A percentile compares a stretch with the other conserved stretches of the same genome.
These are phyloP conservation scores for Bombus vancouverensis DNA, from an alignment of 1,140 invertebrate genomes.

Conservation along the genomic window DNA sequence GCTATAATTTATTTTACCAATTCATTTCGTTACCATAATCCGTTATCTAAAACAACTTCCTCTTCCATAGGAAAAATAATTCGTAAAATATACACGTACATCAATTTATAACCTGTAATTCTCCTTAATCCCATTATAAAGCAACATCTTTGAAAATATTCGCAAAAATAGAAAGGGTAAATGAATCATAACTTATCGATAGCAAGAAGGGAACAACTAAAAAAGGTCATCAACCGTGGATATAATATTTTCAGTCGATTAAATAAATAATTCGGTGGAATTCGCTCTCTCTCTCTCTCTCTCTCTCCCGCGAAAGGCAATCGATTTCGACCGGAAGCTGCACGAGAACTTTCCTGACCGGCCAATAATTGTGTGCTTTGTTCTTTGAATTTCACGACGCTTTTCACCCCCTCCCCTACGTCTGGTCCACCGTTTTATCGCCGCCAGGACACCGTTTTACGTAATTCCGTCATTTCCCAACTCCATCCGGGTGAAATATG, in stretches of 20 bases:
- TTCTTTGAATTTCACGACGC: constrained; percentile 2
- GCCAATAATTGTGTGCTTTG: constrained; percentile 26
- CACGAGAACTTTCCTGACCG: background rate
- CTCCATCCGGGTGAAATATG: constrained; percentile 15
- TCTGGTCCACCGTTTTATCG: background rate
- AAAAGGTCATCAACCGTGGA: background rate
- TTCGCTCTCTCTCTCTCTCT: background rate
- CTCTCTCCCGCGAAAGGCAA: background rate
- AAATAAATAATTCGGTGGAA: background rate
- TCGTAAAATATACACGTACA: too few species aligned
- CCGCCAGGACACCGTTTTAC: background rate
- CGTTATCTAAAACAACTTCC: too few species aligned
- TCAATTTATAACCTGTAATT: too few species aligned
- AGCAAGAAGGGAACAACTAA: background rate
- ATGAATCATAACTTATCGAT: background rate
- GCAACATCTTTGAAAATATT: background rate
- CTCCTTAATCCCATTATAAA: background rate
- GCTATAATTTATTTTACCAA: too few species aligned
- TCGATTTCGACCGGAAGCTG: background rate
- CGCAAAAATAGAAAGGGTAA: rapidly evolving
- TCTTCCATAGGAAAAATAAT: background rate
- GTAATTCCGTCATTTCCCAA: constrained; percentile 20
- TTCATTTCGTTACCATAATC: too few species aligned
- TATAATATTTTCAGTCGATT: background rate
- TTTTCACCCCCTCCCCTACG: background rate